Evolutionary conservation across 1,140 invertebrate genomes (phyloP), one percentile per base, ranked within the genome.

Genomic region (Pemphigus obesinymphae): DNA sequence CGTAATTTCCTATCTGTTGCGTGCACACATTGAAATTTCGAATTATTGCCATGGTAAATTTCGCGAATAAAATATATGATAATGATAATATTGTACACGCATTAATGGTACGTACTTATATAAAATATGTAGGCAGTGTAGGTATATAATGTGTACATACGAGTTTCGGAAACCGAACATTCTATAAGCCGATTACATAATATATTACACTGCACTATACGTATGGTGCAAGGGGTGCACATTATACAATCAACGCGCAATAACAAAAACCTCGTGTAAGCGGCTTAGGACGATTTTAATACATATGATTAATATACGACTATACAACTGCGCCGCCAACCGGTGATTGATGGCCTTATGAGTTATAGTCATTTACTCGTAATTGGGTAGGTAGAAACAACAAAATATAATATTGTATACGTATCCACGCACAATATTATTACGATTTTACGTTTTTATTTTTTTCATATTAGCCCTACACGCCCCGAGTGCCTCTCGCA

Each of bases 201-300:
- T 17, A 37, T 34, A 58, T 58, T 73, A 40, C 34, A 37, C 63
- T 40, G 29, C 58, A 10, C n/a, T 55, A 45, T 8, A 58, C 6
- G 31, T 17, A 26, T 20, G 55, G 6, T 37, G 37, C 34, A 45
- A 40, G 23, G 76, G 55, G 6, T 26, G 37, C 55, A 11, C 43
- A 43, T 80, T 63, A 80, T 80, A 80, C 55, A 80, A 80, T 80
- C 76, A 80, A 80, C 76, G 76, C 76, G 34, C 76, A 80, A 80
- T 61, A 80, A 80, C 75, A 80, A 80, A 80, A 80, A 61, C 75
- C 37, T 73, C 26, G 75, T 31, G 26, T 61, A 80, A 80, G 76
- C 76, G 15, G 76, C 76, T 80, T 63, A 80, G 10, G 7, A 45
- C 37, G 55, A 37, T 80, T 63, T 40, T 45, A 80, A 80, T 61